Evolutionary conservation across 2,113 vertebrate species (phyloP).

Genomic region (Fulica atra): DNA sequence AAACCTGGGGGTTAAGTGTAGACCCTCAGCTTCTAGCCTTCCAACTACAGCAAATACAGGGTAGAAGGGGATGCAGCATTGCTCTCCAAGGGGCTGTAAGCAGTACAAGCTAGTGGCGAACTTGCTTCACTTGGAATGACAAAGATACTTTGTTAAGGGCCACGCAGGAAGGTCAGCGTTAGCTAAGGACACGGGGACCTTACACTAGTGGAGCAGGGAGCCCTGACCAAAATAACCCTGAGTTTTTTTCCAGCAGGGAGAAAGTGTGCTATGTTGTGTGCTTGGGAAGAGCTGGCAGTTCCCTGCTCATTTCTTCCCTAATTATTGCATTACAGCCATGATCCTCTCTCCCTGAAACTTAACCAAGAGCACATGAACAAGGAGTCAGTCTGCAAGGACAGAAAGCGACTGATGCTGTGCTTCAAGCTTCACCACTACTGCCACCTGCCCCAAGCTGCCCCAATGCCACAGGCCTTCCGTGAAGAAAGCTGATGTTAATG

Average conservation of each 20-base stretch:
- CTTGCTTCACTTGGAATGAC: slow-evolving; percentile 13
- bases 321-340: background rate
- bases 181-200: background rate
- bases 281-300: background rate
- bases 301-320: background rate
- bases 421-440: background rate
- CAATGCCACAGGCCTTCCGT: background rate
- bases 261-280: slow-evolving; percentile 22
- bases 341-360: slow-evolving; percentile 21
- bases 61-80: slow-evolving; percentile 22
- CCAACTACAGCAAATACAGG: slow-evolving; percentile 23
- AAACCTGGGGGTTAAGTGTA: background rate
- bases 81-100: slow-evolving; percentile 16
- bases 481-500: background rate
- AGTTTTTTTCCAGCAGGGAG: slow-evolving; percentile 62
- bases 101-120: background rate
- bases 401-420: slow-evolving; percentile 13
- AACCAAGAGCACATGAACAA: background rate
- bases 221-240: slow-evolving; percentile 37
- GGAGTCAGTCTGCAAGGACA: background rate
- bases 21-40: slow-evolving; percentile 39
- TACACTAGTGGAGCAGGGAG: slow-evolving; percentile 14
- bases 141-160: background rate
- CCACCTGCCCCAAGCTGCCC: background rate
- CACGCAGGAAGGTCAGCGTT: slow-evolving; percentile 1